phyloP scores from a whole-genome alignment of 2,888 invertebrate genomes.

The Slavum lentiscoides region DNA sequence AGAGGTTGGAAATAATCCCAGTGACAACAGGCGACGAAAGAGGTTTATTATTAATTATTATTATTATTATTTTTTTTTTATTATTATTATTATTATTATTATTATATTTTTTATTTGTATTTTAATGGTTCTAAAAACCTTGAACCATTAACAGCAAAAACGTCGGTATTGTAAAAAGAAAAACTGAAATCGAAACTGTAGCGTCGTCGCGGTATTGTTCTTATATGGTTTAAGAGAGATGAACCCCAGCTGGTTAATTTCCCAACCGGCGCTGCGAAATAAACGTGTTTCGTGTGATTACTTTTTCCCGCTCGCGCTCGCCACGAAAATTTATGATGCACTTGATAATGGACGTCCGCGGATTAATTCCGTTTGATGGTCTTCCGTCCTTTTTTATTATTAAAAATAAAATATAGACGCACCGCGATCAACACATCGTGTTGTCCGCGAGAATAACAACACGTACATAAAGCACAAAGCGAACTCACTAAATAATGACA shows the following conservation, averaged over 20 bases:
- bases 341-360: constrained; percentile 30
- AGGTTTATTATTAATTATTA: too few relatives aligned
- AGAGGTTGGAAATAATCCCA: neutral
- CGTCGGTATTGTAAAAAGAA: neutral
- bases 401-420: too few relatives aligned
- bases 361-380: constrained; percentile 27
- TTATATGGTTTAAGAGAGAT: neutral
- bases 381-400: constrained; percentile 2
- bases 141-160: neutral
- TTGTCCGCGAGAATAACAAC: too few relatives aligned
- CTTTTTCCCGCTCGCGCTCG: neutral
- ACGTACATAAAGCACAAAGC: too few relatives aligned
- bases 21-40: neutral
- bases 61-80: neutral
- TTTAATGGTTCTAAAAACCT: neutral
- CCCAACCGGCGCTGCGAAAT: constrained; percentile 4
- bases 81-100: too few relatives aligned
- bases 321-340: constrained; percentile 33
- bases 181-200: constrained; percentile 1
- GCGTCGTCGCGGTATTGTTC: neutral
- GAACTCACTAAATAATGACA: too few relatives aligned
- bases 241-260: constrained; percentile 28
- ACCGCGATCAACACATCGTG: too few relatives aligned
- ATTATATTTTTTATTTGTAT: neutral
- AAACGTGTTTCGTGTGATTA: constrained; percentile 39